Evolutionary conservation across 1,140 invertebrate genomes (phyloP).

Genomic region (Heliothis virescens): DNA sequence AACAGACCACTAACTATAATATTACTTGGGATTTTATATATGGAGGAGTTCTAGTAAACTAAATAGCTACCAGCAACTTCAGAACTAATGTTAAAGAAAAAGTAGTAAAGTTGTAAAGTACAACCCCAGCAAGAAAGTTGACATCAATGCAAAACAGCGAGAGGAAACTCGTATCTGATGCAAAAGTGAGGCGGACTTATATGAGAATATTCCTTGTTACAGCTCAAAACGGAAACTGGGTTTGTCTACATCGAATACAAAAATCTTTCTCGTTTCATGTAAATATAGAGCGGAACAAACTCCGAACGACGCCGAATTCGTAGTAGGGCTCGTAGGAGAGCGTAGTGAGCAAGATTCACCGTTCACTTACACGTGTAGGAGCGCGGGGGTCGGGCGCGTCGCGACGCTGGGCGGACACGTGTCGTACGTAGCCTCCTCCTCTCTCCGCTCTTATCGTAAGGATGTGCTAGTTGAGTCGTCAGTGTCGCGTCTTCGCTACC

Average conservation of each 20-base stretch:
- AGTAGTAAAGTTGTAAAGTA: background rate
- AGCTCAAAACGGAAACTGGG: constrained; percentile 58
- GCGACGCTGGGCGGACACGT: constrained; percentile 75
- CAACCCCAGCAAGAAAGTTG: constrained; percentile 20
- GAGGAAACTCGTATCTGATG: constrained; percentile 37
- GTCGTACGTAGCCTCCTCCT: constrained; percentile 66
- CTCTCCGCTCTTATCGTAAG: constrained; percentile 66
- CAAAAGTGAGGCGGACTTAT: constrained; percentile 19
- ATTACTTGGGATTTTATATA: background rate
- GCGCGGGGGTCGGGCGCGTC: constrained; percentile 56
- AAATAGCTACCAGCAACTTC: constrained; percentile 25
- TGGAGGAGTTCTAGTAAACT: background rate
- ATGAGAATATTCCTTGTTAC: constrained; percentile 58
- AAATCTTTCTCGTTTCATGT: constrained; percentile 75
- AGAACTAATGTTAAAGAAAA: constrained; percentile 10
- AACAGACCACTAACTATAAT: background rate
- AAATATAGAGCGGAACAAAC: constrained; percentile 78
- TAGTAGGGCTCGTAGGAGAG: constrained; percentile 60
- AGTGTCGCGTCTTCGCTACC: constrained; percentile 54
- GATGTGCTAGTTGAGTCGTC: constrained; percentile 60
- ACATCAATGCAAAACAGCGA: constrained; percentile 37
- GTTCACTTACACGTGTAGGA: constrained; percentile 70
- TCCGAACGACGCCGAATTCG: constrained; percentile 68
- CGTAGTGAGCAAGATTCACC: constrained; percentile 66
- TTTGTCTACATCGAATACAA: constrained; percentile 67